Base-by-base conservation (phyloP, 2,888 invertebrate genomes). In the Pheosia tremula region DNA sequence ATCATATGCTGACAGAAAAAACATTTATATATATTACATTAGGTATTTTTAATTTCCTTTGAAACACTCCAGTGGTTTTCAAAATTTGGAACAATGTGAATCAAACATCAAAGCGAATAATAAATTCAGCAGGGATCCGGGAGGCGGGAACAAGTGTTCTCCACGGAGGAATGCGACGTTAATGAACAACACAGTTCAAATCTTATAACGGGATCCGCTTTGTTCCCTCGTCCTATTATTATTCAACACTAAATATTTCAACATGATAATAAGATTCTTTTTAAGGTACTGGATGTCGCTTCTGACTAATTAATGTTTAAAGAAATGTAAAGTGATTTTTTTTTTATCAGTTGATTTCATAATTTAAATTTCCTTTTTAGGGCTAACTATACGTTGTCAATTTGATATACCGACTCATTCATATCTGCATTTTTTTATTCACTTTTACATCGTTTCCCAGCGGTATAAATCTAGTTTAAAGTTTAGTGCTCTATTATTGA, bases 121-220 rank as follows among this genome's bases (percentile, higher is more conserved):
- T 56, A 59, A 55, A 58, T 47, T 54, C 47, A 50, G 50, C 45
- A 58, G 56, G 37, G 37, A 47, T 50, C 56, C 53, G 52, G 41
- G 38, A 36, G 55, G 43, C 49, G 38, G 54, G 63, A 63, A 62
- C 55, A 52, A 68, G 50, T 61, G 62, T 60, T 43, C 52, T 37
- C 37, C 10, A 56, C 49, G 41, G 49, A 49, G 67, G 59, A 61
- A 59, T 62, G 62, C 57, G 66, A 61, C 64, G 60, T 63, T 70
- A 67, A 67, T 66, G 67, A 66, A 66, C 64, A 54, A 39, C 56
- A 39, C 56, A 5, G 60, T 41, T 24, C 41, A 38, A 56, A 60
- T 59, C 65, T 64, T 63, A 71, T 61, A 68, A 61, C 62, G 60
- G 64, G 55, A 58, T 50, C 58, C 58, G 52, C 56, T 39, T 59